phyloP scores from a whole-genome alignment of 2,888 invertebrate genomes.

The Anagyrus pseudococci region DNA sequence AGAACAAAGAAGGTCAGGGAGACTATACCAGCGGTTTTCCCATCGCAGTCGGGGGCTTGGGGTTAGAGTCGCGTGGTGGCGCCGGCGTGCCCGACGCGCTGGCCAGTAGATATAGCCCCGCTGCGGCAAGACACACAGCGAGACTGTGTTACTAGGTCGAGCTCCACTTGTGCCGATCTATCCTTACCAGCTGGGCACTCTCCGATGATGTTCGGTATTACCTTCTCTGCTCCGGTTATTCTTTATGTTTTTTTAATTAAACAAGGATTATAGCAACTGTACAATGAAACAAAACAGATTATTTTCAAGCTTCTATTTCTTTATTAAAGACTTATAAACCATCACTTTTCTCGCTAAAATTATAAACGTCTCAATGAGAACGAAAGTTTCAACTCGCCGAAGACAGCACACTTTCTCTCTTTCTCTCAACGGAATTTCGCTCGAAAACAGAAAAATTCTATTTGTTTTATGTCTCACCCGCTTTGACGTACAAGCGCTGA shows the following conservation, averaged over 20 bases:
- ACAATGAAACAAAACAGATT: too few species aligned
- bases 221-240: too few species aligned
- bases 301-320: neutral
- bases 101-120: neutral
- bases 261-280: too few species aligned
- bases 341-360: neutral
- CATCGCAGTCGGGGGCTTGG: conserved; percentile 6
- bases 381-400: neutral
- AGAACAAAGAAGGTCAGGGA: conserved; percentile 3
- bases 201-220: too few species aligned
- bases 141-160: conserved; percentile 25
- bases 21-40: neutral
- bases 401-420: neutral
- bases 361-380: neutral
- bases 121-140: neutral
- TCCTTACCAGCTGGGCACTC: neutral
- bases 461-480: too few species aligned
- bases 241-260: too few species aligned
- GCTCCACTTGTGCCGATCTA: conserved; percentile 22
- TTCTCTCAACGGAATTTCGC: neutral
- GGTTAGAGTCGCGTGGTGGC: conserved; percentile 31
- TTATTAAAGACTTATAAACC: neutral
- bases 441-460: neutral
- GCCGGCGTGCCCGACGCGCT: conserved; percentile 17
- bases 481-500: too few species aligned